These are phyloP conservation scores for Sternotherus odoratus DNA, from an alignment of 2,797 vertebrate species.

Conservation along the genomic window DNA sequence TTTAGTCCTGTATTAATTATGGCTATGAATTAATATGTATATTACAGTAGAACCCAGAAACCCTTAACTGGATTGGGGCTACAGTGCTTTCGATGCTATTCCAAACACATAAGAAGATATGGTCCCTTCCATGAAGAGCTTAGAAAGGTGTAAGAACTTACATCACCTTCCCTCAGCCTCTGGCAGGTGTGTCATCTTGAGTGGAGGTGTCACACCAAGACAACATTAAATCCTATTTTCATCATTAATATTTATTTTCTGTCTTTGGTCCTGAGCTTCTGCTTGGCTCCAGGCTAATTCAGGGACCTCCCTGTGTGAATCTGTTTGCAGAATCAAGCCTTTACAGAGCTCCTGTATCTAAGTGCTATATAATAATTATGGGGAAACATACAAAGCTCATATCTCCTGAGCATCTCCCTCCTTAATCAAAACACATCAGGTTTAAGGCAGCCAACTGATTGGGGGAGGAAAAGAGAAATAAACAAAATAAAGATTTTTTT, in stretches of 20 bases:
- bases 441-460: slow-evolving; percentile 53
- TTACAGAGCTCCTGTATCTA: slow-evolving; percentile 42
- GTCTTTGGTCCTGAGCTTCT: not conserved
- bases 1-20: not conserved
- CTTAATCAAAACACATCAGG: slow-evolving; percentile 55
- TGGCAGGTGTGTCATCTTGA: not conserved
- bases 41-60: not conserved
- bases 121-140: not conserved
- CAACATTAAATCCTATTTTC: not conserved
- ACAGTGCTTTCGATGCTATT: not conserved
- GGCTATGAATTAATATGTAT: not conserved
- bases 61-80: not conserved
- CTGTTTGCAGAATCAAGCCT: not conserved
- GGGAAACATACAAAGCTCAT: slow-evolving; percentile 11
- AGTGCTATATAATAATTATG: slow-evolving; percentile 58
- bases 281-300: not conserved
- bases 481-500: not conserved
- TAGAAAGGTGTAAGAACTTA: not conserved
- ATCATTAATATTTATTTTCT: not conserved
- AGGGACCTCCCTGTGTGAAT: not conserved
- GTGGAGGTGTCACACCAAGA: not conserved
- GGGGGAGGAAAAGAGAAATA: slow-evolving; percentile 16
- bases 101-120: not conserved
- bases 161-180: not conserved
- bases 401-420: slow-evolving; percentile 48